A percentile compares a stretch with the other conserved stretches of the same genome.
Evolutionary conservation across 2,113 vertebrate species (phyloP).

Genomic region (Panurus biarmicus): DNA sequence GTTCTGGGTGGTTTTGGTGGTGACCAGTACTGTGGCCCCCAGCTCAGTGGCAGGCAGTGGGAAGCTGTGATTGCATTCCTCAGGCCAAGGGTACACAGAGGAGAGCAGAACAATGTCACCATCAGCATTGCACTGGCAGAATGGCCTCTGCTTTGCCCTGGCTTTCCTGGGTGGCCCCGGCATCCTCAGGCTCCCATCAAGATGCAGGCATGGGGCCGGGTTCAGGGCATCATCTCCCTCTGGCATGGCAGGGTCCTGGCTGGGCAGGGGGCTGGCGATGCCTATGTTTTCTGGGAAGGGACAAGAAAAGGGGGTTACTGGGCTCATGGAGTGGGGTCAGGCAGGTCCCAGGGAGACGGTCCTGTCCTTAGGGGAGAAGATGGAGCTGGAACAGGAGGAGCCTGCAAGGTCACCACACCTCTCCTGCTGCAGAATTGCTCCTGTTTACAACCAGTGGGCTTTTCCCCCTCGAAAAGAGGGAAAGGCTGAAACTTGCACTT

Average conservation of each 20-base stretch:
- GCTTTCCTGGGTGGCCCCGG: neutral
- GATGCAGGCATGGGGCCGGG: neutral
- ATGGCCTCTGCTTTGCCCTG: neutral
- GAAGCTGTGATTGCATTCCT: constrained; percentile 51
- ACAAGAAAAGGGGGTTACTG: neutral
- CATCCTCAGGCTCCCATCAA: neutral
- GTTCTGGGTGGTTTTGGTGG: constrained; percentile 71
- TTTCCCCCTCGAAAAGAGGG: neutral
- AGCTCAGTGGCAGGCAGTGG: constrained; percentile 74
- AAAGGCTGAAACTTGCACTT: neutral
- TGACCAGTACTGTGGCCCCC: constrained; percentile 71
- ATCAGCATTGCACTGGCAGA: neutral
- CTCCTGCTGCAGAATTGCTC: neutral
- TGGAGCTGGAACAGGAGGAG: neutral
- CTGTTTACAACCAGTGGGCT: neutral
- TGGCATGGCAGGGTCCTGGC: neutral
- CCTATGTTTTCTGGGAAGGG: neutral
- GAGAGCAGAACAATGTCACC: neutral
- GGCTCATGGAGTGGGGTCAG: neutral
- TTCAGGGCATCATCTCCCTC: neutral
- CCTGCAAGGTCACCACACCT: neutral
- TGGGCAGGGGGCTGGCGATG: neutral
- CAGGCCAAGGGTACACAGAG: neutral
- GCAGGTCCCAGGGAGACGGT: accelerated
- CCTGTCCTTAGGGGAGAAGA: neutral